Base-by-base conservation (phyloP, 2,888 invertebrate genomes). In the Heliconius ethilla region DNA sequence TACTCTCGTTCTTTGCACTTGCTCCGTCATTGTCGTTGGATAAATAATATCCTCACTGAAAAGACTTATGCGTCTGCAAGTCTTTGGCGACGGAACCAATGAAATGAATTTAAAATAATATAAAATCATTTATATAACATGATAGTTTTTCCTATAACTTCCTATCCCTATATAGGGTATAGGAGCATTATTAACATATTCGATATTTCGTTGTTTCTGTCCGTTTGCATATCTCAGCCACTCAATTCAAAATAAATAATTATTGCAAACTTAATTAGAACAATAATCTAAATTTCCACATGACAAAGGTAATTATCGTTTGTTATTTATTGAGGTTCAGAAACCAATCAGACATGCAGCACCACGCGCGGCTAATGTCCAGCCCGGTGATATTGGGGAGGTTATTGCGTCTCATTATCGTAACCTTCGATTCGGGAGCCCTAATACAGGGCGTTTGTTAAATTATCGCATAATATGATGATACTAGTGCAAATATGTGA, bases 301-400 rank as follows among this genome's bases (percentile, higher is more conserved):
- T 82, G 82, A 82, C 85, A 81, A 84, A 85, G 82, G 83, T 84
- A 87, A 87, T 88, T 86, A 85, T 80, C 81, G 74, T 82, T 81
- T 81, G 83, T 82, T 83, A 82, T 84, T 83, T 84, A 84, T 83
- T 82, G 80, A 72, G 82, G 83, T 84, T 85, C 86, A 83, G 86
- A 87, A 86, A 84, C 85, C 86, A 88, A 90, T 89, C 88, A 87
- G 84, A 86, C 88, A 89, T 90, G 90, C 89, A 85, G 84, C 85
- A 86, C 89, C 92, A 92, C 91, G 92, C 92, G 91, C 87, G 84
- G 79, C 85, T 91, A 91, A 91, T 89, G 90, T 83, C 77, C 67
- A 78, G 79, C 84, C 79, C 78, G 78, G 78, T 81, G 83, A 85
- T 85, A 86, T 85, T 83, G 82, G 82, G 79, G 81, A 81, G 84